Percentiles rank a stretch among this genome's conserved stretches.
These are phyloP conservation scores for Pocillopora verrucosa DNA, from an alignment of 64 coral and sea anemone species.

Conservation along the genomic window DNA sequence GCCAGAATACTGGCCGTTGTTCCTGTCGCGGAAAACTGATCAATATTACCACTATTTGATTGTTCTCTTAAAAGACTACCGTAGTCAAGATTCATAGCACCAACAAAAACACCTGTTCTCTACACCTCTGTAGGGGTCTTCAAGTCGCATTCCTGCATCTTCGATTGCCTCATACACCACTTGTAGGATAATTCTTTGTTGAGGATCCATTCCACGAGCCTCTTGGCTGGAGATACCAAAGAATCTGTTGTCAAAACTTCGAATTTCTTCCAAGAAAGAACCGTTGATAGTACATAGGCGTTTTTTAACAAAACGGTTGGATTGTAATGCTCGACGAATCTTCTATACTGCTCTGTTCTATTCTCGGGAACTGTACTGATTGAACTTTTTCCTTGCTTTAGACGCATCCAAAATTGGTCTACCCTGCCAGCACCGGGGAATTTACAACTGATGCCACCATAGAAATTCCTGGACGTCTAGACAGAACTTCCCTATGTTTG, in stretches of 20 bases:
- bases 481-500: too few relatives aligned
- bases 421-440: constrained; percentile 61
- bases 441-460: constrained; percentile 48
- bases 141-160: constrained; percentile 49
- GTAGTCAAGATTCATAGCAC: constrained; percentile 68
- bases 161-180: constrained; percentile 64
- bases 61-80: background rate
- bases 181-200: constrained; percentile 72
- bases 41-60: constrained; percentile 8
- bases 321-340: constrained; percentile 39
- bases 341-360: constrained; percentile 1
- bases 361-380: constrained; percentile 48
- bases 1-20: constrained; percentile 4
- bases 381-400: constrained; percentile 57
- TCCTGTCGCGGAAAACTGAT: constrained; percentile 46
- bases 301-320: constrained; percentile 61
- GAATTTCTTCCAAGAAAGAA: constrained; percentile 64
- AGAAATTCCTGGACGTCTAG: background rate
- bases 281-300: constrained; percentile 50
- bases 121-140: constrained; percentile 55
- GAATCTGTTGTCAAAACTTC: constrained; percentile 54
- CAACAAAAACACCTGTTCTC: constrained; percentile 80
- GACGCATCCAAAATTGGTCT: constrained; percentile 67
- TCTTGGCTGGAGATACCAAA: constrained; percentile 74
- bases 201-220: constrained; percentile 64